Conservation (phyloP, 2,797 vertebrate genomes). For the Notolabrus celidotus region DNA sequence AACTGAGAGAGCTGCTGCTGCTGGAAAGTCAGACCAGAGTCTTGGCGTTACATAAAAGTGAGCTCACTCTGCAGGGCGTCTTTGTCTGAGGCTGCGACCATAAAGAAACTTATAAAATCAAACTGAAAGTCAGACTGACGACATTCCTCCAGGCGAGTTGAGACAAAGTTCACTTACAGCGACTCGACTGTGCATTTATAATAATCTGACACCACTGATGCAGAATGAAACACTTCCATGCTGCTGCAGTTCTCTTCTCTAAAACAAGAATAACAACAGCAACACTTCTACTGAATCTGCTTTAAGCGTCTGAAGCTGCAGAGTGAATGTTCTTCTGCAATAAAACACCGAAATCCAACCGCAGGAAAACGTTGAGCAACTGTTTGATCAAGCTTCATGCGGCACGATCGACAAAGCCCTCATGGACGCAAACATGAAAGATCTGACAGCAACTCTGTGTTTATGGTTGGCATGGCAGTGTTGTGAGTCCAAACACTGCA, state of each 20-base stretch:
- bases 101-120: background rate
- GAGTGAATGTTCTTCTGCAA: background rate
- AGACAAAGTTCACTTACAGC: slow-evolving; percentile 1
- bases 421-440: slow-evolving; percentile 10
- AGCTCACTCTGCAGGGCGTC: background rate
- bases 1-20: background rate
- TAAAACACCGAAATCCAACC: background rate
- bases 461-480: slow-evolving; percentile 43
- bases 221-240: background rate
- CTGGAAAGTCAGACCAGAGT: background rate
- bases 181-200: background rate
- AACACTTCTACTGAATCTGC: background rate
- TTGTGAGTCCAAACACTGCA: slow-evolving; percentile 50
- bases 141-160: background rate
- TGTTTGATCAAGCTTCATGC: background rate
- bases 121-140: background rate
- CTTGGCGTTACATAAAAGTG: background rate
- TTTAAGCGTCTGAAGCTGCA: background rate
- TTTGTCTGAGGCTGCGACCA: background rate
- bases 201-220: background rate
- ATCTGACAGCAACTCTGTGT: slow-evolving; percentile 19
- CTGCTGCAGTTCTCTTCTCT: background rate
- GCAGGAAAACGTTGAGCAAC: background rate
- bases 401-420: background rate
- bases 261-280: background rate